Percentiles rank a stretch among this genome's conserved stretches.
These are phyloP conservation scores for Resseliella maxima DNA, from an alignment of 2,888 invertebrate genomes.

Conservation along the genomic window DNA sequence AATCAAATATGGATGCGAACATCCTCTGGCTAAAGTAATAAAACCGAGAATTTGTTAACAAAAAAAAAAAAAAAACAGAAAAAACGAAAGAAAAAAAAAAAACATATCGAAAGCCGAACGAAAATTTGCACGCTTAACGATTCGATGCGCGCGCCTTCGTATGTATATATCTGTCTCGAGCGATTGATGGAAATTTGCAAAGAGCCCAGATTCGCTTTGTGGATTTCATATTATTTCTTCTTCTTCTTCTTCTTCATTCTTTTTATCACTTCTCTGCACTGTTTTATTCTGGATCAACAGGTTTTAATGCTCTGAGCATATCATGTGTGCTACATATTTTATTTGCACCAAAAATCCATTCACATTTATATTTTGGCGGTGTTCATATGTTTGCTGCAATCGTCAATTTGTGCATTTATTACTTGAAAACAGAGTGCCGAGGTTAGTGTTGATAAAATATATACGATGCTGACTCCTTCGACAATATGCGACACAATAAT, in stretches of 20 bases:
- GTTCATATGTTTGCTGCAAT: constrained; percentile 12
- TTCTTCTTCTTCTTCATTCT: neutral
- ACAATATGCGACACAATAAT: neutral
- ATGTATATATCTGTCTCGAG: no score
- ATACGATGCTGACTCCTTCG: no score
- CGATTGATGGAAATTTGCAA: no score
- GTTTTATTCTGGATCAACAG: neutral
- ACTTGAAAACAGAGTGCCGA: no score
- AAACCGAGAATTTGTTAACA: no score
- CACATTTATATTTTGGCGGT: neutral
- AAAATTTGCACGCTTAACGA: neutral
- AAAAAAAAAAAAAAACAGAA: no score
- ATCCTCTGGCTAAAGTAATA: constrained; percentile 21
- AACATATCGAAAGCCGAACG: neutral
- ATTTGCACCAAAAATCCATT: neutral
- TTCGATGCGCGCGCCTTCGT: no score
- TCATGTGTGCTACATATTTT: constrained; percentile 36
- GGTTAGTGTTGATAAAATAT: neutral
- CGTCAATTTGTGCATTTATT: neutral
- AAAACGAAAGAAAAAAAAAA: neutral
- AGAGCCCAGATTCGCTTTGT: neutral
- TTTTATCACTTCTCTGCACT: no score
- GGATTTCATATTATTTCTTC: neutral
- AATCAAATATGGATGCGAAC: neutral
- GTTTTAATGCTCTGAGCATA: neutral